These are phyloP conservation scores for Nymphalis c-album DNA, from an alignment of 2,888 invertebrate genomes.

Conservation along the genomic window DNA sequence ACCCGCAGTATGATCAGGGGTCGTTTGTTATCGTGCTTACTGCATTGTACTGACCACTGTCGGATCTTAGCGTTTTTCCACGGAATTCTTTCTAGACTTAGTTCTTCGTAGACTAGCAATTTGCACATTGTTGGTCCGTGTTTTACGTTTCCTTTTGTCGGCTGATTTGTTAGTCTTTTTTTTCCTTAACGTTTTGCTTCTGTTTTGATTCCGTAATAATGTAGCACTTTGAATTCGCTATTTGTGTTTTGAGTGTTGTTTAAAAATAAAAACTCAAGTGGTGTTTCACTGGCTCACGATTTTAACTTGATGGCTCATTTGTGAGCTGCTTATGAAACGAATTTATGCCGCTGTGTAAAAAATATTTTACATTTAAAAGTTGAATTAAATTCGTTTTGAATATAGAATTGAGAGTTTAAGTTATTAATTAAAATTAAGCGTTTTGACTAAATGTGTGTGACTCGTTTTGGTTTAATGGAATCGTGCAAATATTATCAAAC, in stretches of 20 bases:
- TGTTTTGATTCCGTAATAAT: constrained; percentile 15
- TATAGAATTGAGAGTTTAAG: neutral
- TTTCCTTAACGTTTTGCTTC: neutral
- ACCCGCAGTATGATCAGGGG: constrained; percentile 60
- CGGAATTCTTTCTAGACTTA: constrained; percentile 55
- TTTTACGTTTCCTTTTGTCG: constrained; percentile 67
- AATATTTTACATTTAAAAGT: neutral
- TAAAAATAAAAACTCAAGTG: constrained; percentile 7
- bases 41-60: constrained; percentile 56
- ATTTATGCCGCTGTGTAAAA: neutral
- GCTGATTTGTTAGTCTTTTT: constrained; percentile 62
- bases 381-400: neutral
- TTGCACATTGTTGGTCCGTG: constrained; percentile 66
- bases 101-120: constrained; percentile 51
- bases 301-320: constrained; percentile 24
- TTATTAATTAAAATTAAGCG: neutral
- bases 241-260: constrained; percentile 10
- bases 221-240: constrained; percentile 15
- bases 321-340: constrained; percentile 14
- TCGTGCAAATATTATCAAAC: no score
- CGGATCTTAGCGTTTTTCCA: constrained; percentile 46
- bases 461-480: no score
- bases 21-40: constrained; percentile 73
- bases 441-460: no score
- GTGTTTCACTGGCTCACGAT: constrained; percentile 1